Percentiles rank a stretch among this genome's conserved stretches.
phyloP scores from a whole-genome alignment of 2,888 invertebrate genomes.

The Coremacera marginata region DNA sequence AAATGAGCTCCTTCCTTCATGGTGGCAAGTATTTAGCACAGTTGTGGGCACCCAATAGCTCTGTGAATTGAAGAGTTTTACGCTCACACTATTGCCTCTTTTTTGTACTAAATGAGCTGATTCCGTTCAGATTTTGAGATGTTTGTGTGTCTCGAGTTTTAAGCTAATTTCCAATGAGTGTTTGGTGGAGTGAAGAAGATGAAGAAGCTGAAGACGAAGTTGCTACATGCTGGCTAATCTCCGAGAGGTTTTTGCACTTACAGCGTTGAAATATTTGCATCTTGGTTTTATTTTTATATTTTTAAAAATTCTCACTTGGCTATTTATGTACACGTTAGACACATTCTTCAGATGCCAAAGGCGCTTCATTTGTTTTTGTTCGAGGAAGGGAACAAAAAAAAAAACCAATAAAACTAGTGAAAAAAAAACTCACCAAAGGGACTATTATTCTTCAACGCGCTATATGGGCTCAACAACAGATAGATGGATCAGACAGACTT shows the following conservation, averaged over 20 bases:
- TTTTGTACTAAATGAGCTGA: neutral
- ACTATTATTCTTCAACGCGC: conserved; percentile 7
- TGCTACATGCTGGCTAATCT: neutral
- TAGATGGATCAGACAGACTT: neutral
- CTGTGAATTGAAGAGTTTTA: neutral
- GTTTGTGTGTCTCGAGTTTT: conserved; percentile 4
- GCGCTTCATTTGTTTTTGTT: conserved; percentile 26
- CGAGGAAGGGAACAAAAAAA: conserved; percentile 35
- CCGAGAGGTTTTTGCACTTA: conserved; percentile 58
- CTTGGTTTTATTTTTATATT: neutral
- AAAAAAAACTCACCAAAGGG: neutral
- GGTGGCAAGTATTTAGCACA: conserved; percentile 22
- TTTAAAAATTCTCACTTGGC: conserved; percentile 47
- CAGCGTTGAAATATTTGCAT: conserved; percentile 24
- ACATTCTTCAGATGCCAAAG: conserved; percentile 57
- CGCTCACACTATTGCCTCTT: neutral
- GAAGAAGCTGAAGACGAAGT: neutral
- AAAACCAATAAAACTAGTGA: neutral
- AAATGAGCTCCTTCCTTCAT: too few relatives aligned
- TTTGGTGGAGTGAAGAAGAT: neutral
- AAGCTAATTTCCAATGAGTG: conserved; percentile 3
- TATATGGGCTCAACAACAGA: neutral
- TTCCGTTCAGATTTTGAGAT: conserved; percentile 15
- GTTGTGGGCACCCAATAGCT: neutral
- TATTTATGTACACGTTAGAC: conserved; percentile 53